Percentiles rank a stretch among this genome's conserved stretches.
These are phyloP conservation scores for Neosalanx taihuensis DNA, from an alignment of 2,797 vertebrate species.

Conservation along the genomic window DNA sequence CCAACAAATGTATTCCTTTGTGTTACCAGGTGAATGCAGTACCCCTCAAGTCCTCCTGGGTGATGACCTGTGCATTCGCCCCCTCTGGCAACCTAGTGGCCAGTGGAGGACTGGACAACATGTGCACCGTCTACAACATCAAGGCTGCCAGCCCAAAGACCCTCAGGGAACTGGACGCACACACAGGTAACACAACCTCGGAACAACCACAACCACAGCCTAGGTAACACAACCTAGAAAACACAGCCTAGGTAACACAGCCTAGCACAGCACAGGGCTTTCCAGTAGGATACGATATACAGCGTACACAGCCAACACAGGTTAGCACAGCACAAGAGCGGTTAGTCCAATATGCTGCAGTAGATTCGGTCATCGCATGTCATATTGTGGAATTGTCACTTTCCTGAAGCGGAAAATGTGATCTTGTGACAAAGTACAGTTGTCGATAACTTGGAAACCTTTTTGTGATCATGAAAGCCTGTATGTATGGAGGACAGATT, in stretches of 20 bases:
- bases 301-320: too few relatives aligned
- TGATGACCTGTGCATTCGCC: conserved; percentile 87
- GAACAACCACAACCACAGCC: neutral
- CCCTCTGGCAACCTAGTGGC: conserved; percentile 86
- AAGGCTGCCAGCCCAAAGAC: conserved; percentile 81
- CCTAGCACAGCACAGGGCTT: too few relatives aligned
- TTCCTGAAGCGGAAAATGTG: too few relatives aligned
- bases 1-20: neutral
- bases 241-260: too few relatives aligned
- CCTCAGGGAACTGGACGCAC: conserved; percentile 83
- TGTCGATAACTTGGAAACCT: neutral
- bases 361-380: too few relatives aligned
- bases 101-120: conserved; percentile 86
- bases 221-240: too few relatives aligned
- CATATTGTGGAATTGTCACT: too few relatives aligned
- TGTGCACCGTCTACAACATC: conserved; percentile 86
- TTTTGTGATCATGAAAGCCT: neutral
- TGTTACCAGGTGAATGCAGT: conserved; percentile 77
- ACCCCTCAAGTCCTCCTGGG: conserved; percentile 87
- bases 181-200: conserved; percentile 70
- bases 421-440: too few relatives aligned
- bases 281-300: too few relatives aligned
- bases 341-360: too few relatives aligned
- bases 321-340: too few relatives aligned
- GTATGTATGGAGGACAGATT: neutral